Conservation (phyloP, 2,797 vertebrate genomes). For the Stomatorhinus walkeri region DNA sequence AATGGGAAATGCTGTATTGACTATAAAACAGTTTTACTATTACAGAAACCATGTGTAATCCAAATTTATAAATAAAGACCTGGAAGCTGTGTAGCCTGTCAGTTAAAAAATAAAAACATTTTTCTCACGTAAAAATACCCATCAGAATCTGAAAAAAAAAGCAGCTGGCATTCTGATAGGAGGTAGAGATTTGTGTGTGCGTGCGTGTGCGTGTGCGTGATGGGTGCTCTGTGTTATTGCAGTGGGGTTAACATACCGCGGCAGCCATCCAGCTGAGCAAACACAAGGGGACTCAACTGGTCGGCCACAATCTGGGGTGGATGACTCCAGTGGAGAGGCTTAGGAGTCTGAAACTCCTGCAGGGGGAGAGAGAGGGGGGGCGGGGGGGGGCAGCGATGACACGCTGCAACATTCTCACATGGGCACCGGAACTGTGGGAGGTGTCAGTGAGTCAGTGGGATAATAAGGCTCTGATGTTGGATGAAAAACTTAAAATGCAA, state of each 20-base stretch:
- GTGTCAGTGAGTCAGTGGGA: background rate
- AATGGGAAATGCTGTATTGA: background rate
- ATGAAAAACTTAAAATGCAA: background rate
- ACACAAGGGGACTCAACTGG: slow-evolving; percentile 44
- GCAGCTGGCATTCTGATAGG: background rate
- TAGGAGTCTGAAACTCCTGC: background rate
- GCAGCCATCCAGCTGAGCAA: slow-evolving; percentile 61
- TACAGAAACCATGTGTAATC: background rate
- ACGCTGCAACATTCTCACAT: background rate
- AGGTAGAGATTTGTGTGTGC: background rate
- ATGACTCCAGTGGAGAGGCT: background rate
- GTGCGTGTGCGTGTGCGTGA: slow-evolving; percentile 1
- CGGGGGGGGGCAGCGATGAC: background rate
- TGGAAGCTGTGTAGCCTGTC: background rate
- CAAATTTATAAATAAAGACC: background rate
- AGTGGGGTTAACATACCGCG: slow-evolving; percentile 51
- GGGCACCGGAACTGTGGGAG: background rate
- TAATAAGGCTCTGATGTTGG: background rate
- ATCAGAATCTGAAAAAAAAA: background rate
- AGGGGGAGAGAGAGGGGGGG: background rate
- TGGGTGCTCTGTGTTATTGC: slow-evolving; percentile 49
- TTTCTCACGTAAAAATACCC: background rate
- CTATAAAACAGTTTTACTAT: background rate
- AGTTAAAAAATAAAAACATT: background rate
- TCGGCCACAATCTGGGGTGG: slow-evolving; percentile 32